Base-by-base conservation (phyloP, 2,888 invertebrate species). In the Chloroclystis v-ata region DNA sequence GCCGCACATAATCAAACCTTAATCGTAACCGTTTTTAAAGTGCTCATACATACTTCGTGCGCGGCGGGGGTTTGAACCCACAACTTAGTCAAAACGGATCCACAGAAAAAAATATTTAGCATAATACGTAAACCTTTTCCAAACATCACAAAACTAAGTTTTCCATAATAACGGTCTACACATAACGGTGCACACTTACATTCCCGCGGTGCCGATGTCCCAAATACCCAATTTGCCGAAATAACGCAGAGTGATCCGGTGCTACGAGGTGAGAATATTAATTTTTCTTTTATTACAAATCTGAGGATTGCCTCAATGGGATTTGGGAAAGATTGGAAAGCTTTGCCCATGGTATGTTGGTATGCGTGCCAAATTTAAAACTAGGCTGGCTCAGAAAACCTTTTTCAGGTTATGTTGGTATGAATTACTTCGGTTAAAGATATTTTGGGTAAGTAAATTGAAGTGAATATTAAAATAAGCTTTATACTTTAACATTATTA, bases 221-320 rank as follows among this genome's bases (percentile, higher is more conserved):
- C 70, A 67, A 71, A 72, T 70, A 69, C 69, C 66, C 75, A 74
- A 75, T 75, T 75, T 70, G 62, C 60, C 57, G 67, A 72, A 76
- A 79, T 78, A 80, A 78, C 77, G 72, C 69, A 67, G 67, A 75
- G 63, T 67, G 75, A 72, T 73, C 69, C 66, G 66, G 66, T 68
- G 69, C 69, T 56, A 74, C 81, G 78, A 63, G 65, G 49, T 51
- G 48, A 45, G 82, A 79, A 82, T 72, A 64, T 67, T 64, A 72
- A 78, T 75, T 66, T 58, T 37, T 47, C 53, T 55, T 47, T 60
- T 64, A 65, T 59, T 61, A 56, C 57, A 45, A 47, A 47, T 48
- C 47, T 51, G 43, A 35, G 46, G 42, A 48, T 50, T 39, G 35
- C 33, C 20, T 40, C 28, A 39, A 46, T 46, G 38, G 46, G 39